Percentiles rank a stretch among this genome's conserved stretches.
Evolutionary conservation across 2,888 invertebrate species (phyloP).

Genomic region (Phlogophora meticulosa): DNA sequence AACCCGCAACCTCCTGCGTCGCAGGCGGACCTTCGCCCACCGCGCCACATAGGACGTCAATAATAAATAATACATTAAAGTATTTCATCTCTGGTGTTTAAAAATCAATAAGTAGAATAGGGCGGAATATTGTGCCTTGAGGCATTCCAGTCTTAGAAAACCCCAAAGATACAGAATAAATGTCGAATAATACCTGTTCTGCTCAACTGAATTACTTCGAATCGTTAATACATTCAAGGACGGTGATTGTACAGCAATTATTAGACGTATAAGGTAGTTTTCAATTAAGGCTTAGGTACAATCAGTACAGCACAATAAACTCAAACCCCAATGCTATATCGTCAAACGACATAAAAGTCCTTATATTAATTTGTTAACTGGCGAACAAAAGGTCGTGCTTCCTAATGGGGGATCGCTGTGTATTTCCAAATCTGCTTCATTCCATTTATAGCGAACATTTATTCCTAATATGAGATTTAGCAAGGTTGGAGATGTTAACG

Average conservation of each 20-base stretch:
- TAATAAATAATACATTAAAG: too few relatives aligned
- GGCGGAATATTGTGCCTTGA: slow-evolving; percentile 4
- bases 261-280: slow-evolving; percentile 21
- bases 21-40: too few relatives aligned
- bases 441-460: slow-evolving; percentile 1
- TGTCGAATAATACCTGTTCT: neutral
- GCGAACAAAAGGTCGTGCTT: neutral
- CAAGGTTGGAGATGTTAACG: slow-evolving; percentile 6
- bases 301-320: slow-evolving; percentile 18
- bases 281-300: slow-evolving; percentile 12
- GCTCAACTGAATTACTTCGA: neutral
- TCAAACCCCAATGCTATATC: slow-evolving; percentile 4
- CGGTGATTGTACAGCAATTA: neutral
- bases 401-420: slow-evolving; percentile 6
- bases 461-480: slow-evolving; percentile 13
- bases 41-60: too few relatives aligned
- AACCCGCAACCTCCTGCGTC: too few relatives aligned
- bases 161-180: neutral
- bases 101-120: neutral
- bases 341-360: slow-evolving; percentile 17
- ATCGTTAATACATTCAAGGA: slow-evolving; percentile 18
- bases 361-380: slow-evolving; percentile 26
- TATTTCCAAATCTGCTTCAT: slow-evolving; percentile 17
- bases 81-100: too few relatives aligned
- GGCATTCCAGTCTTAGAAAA: neutral